Evolutionary conservation across 2,797 vertebrate species (phyloP).

Genomic region (Meda fulgida): DNA sequence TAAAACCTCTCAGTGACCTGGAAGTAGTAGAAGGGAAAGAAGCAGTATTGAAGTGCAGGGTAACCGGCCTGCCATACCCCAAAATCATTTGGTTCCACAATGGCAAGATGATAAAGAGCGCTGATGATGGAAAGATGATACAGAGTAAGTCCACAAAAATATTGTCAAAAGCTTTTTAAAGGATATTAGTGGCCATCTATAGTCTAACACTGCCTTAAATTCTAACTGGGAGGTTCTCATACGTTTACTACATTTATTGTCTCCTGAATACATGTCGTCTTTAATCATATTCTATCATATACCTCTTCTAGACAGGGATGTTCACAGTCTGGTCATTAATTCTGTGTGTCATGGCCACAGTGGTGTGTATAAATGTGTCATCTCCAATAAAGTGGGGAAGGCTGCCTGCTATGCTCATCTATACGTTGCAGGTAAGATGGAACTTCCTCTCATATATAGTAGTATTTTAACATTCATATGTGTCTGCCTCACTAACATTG

Average conservation of each 20-base stretch:
- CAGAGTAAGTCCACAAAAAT: constrained; percentile 82
- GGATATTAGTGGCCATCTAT: background rate
- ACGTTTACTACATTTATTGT: background rate
- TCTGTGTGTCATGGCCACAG: constrained; percentile 85
- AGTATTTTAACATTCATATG: background rate
- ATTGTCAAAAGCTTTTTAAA: constrained; percentile 6
- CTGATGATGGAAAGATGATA: constrained; percentile 90
- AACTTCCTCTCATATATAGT: background rate
- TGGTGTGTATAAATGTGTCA: constrained; percentile 95
- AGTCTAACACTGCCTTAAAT: background rate
- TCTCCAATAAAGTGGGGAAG: constrained; percentile 95
- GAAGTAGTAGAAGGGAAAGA: constrained; percentile 92
- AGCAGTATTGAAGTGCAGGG: constrained; percentile 87
- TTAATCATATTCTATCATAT: constrained; percentile 38
- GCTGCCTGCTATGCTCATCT: constrained; percentile 94
- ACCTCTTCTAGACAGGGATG: constrained; percentile 87
- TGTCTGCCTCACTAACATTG: background rate
- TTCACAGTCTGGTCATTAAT: constrained; percentile 88
- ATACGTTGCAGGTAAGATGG: constrained; percentile 87
- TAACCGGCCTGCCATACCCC: constrained; percentile 91
- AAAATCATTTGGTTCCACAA: constrained; percentile 97
- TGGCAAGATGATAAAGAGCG: constrained; percentile 87
- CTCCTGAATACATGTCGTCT: background rate
- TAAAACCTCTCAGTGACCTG: constrained; percentile 87
- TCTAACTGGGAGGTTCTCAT: background rate